Conservation (phyloP, 2,888 invertebrate species). For the Crocallis elinguaria region DNA sequence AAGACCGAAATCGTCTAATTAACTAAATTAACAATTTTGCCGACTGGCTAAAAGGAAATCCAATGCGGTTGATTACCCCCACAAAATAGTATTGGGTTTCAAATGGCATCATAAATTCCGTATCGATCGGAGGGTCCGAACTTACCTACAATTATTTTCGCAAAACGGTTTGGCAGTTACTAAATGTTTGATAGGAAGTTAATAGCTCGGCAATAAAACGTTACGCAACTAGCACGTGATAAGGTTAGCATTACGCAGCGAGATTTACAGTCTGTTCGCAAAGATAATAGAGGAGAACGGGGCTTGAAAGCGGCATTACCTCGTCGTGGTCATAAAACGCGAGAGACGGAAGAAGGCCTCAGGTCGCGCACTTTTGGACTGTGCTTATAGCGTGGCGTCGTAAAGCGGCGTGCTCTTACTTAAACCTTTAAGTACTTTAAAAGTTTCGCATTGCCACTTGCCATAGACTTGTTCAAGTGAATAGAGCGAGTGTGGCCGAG, state of each 20-base stretch:
- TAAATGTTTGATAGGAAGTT: conserved; percentile 21
- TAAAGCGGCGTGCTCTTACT: conserved; percentile 39
- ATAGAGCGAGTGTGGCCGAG: too few relatives aligned
- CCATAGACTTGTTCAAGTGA: conserved; percentile 11
- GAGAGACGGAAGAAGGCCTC: conserved; percentile 46
- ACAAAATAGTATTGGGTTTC: conserved; percentile 33
- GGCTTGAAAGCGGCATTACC: conserved; percentile 56
- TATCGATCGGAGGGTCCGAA: conserved; percentile 12
- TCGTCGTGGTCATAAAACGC: conserved; percentile 57
- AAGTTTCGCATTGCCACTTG: conserved; percentile 26
- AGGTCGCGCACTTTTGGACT: conserved; percentile 54
- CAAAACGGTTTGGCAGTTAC: conserved; percentile 12
- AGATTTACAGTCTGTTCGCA: conserved; percentile 57
- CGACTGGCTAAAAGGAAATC: conserved; percentile 28
- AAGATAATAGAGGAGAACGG: conserved; percentile 60
- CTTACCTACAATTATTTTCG: conserved; percentile 22
- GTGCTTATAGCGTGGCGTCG: conserved; percentile 34
- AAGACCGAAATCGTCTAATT: conserved; percentile 42
- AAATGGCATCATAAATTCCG: conserved; percentile 31
- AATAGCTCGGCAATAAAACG: conserved; percentile 35
- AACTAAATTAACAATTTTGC: conserved; percentile 52
- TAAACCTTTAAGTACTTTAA: conserved; percentile 18
- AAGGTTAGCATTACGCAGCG: conserved; percentile 45
- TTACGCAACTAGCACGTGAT: conserved; percentile 47
- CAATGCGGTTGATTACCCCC: conserved; percentile 36